These are phyloP conservation scores for Teleogryllus oceanicus DNA, from an alignment of 2,888 invertebrate genomes.

Conservation along the genomic window DNA sequence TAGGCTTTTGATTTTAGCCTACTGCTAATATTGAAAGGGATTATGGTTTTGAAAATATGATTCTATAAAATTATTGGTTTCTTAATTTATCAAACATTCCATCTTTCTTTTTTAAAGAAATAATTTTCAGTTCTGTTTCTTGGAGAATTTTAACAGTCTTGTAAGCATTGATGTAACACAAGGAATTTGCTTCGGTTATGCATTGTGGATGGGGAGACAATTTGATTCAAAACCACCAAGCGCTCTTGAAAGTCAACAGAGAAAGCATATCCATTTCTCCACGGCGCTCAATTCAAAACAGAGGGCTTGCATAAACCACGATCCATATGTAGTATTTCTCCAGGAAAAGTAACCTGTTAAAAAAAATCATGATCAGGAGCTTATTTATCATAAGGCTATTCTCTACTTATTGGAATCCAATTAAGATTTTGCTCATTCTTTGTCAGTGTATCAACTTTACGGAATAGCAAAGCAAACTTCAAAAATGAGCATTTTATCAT, in stretches of 20 bases:
- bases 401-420: constrained; percentile 6
- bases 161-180: constrained; percentile 89
- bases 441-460: no score
- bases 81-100: no score
- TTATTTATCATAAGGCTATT: constrained; percentile 22
- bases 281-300: constrained; percentile 72
- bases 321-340: constrained; percentile 90
- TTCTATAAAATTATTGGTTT: no score
- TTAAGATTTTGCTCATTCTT: not conserved
- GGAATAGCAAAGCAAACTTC: no score
- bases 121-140: constrained; percentile 30
- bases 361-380: constrained; percentile 30
- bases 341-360: constrained; percentile 81
- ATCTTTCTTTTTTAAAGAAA: no score
- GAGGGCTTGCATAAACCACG: constrained; percentile 94
- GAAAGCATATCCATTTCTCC: constrained; percentile 78
- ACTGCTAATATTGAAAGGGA: no score
- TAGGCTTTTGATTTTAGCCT: no score
- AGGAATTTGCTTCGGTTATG: constrained; percentile 89
- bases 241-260: constrained; percentile 78
- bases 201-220: constrained; percentile 75
- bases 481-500: no score
- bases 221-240: constrained; percentile 90
- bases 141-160: constrained; percentile 67
- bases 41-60: no score